Percentiles rank a stretch among this genome's conserved stretches.
These are phyloP conservation scores for Pteronotus mesoamericanus DNA, from an alignment of 2,797 vertebrate genomes.

Conservation along the genomic window DNA sequence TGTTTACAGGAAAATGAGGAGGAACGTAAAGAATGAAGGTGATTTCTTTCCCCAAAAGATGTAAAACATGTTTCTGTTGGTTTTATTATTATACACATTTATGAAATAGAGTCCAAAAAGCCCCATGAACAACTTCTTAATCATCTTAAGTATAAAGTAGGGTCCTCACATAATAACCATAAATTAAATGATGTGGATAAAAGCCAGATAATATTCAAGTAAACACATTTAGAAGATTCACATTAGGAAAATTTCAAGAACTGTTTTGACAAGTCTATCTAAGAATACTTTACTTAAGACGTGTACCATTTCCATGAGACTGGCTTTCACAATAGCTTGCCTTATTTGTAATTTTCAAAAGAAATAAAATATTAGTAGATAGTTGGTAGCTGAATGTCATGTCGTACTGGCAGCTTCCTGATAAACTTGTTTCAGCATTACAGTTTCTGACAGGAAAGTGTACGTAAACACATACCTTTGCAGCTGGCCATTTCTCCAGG, in stretches of 20 bases:
- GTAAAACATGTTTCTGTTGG: not conserved
- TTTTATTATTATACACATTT: not conserved
- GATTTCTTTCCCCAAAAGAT: not conserved
- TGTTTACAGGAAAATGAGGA: not conserved
- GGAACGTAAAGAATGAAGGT: not conserved
- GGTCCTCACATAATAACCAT: not conserved
- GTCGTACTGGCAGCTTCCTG: not conserved
- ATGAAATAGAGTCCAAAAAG: not conserved
- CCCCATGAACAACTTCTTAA: not conserved
- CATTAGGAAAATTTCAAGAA: not conserved
- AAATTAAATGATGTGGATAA: not conserved
- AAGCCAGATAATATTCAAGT: not conserved
- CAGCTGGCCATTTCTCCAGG: not conserved
- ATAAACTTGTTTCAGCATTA: not conserved
- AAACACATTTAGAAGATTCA: not conserved
- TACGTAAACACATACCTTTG: not conserved
- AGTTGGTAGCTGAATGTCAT: not conserved
- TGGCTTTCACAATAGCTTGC: slow-evolving; percentile 17
- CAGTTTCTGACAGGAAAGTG: not conserved
- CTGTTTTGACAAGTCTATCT: not conserved
- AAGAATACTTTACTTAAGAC: not conserved
- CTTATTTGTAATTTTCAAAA: not conserved
- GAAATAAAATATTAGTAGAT: slow-evolving; percentile 8
- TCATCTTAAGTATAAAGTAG: not conserved
- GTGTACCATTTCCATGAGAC: not conserved